A percentile compares a stretch with the other conserved stretches of the same genome.
Conservation (phyloP, 2,113 vertebrate genomes). For the Daboia siamensis region DNA sequence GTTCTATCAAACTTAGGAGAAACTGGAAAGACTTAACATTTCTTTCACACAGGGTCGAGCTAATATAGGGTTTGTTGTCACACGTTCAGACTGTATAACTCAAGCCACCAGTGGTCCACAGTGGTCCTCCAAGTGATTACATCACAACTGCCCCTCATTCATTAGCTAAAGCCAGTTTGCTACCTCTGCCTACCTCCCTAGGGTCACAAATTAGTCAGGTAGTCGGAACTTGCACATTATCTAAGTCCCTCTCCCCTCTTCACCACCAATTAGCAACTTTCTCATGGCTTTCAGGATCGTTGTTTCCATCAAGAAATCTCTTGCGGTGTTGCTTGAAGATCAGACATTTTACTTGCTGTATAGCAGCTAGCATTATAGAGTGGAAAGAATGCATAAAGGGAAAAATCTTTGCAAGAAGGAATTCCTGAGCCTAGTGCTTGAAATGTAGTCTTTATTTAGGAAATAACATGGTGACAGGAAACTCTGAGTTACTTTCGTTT, state of each 20-base stretch:
- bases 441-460: too few species aligned
- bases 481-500: background rate
- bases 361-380: background rate
- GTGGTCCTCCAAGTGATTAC: background rate
- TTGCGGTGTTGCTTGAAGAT: background rate
- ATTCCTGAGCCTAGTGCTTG: too few species aligned
- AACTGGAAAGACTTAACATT: background rate
- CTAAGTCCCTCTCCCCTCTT: background rate
- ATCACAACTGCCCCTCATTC: background rate
- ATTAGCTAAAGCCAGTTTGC: background rate
- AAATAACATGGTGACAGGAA: background rate
- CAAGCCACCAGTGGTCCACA: background rate
- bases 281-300: background rate
- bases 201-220: background rate
- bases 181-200: background rate
- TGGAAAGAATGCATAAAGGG: background rate
- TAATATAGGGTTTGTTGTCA: background rate
- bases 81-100: background rate
- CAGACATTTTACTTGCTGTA: background rate
- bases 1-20: background rate
- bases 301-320: background rate
- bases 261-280: background rate
- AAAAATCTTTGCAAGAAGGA: too few species aligned
- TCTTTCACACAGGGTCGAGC: background rate
- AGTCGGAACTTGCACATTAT: background rate